Conservation (phyloP, 2,113 vertebrate genomes). For the Crotalus tigris region DNA sequence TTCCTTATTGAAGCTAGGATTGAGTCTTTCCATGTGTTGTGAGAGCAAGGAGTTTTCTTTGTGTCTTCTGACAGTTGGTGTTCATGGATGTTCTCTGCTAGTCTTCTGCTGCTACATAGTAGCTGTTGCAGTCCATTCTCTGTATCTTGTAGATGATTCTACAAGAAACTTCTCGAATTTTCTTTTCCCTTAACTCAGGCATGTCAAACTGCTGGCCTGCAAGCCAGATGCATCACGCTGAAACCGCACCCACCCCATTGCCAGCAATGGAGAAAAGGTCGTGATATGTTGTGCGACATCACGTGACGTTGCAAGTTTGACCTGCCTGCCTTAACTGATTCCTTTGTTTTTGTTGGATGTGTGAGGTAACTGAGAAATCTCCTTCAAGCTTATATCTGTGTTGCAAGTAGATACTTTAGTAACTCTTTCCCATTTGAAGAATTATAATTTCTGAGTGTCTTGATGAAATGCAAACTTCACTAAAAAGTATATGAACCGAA, state of each 20-base stretch:
- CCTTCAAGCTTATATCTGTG: not conserved
- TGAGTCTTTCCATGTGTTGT: not conserved
- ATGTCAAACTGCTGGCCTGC: no score
- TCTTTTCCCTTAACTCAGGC: no score
- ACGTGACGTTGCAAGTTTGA: not conserved
- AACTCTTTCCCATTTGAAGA: not conserved
- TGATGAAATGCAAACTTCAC: not conserved
- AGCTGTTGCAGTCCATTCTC: not conserved
- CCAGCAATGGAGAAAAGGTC: no score
- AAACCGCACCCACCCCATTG: no score
- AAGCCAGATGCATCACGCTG: no score
- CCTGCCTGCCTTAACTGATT: not conserved
- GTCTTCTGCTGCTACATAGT: not conserved
- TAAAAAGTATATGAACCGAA: not conserved
- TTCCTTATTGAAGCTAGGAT: no score
- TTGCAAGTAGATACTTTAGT: not conserved
- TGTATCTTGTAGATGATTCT: not conserved
- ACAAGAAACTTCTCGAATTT: not conserved
- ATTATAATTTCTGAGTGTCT: not conserved
- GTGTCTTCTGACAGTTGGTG: not conserved
- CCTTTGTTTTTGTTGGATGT: not conserved
- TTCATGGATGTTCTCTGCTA: not conserved
- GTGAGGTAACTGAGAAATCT: not conserved
- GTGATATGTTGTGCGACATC: no score
- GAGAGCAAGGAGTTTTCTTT: not conserved